A percentile compares a stretch with the other conserved stretches of the same genome.
Evolutionary conservation across 1,140 invertebrate genomes (phyloP).

Genomic region (Drosophila melanica): DNA sequence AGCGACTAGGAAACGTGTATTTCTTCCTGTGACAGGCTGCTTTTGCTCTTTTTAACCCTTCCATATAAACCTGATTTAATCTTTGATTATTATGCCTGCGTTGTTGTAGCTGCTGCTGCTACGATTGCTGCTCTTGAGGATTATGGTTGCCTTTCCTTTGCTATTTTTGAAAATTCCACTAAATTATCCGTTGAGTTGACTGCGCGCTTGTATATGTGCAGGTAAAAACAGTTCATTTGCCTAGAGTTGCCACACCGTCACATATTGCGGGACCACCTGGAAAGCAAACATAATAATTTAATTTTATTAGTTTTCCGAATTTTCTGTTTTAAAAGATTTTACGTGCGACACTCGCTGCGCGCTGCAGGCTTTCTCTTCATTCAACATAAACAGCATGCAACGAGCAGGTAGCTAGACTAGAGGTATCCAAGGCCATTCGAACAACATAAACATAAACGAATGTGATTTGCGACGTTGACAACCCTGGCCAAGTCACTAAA

Average conservation of each 20-base stretch:
- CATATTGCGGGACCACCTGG: constrained; percentile 66
- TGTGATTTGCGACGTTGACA: constrained; percentile 42
- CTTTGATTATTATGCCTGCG: constrained; percentile 76
- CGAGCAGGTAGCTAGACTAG: constrained; percentile 17
- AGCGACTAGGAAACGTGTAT: constrained; percentile 79
- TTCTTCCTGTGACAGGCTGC: constrained; percentile 74
- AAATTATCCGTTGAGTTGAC: constrained; percentile 70
- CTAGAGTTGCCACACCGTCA: constrained; percentile 63
- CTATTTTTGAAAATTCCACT: constrained; percentile 82
- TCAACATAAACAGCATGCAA: constrained; percentile 29
- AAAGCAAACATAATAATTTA: constrained; percentile 44
- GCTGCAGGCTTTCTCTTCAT: constrained; percentile 16
- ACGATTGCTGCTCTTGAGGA: constrained; percentile 51
- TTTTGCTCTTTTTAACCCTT: constrained; percentile 77
- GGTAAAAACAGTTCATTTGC: constrained; percentile 81
- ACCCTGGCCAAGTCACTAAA: constrained; percentile 51
- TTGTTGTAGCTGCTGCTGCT: constrained; percentile 34
- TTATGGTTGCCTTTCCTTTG: constrained; percentile 61
- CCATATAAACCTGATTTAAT: constrained; percentile 82
- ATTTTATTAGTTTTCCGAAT: constrained; percentile 51
- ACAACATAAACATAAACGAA: constrained; percentile 3
- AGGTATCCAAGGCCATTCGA: constrained; percentile 49
- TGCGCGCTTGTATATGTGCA: constrained; percentile 46
- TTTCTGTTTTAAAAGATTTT: constrained; percentile 36
- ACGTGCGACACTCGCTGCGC: constrained; percentile 32